phyloP scores from a whole-genome alignment of 2,888 invertebrate species.

The Lysandra bellargus region DNA sequence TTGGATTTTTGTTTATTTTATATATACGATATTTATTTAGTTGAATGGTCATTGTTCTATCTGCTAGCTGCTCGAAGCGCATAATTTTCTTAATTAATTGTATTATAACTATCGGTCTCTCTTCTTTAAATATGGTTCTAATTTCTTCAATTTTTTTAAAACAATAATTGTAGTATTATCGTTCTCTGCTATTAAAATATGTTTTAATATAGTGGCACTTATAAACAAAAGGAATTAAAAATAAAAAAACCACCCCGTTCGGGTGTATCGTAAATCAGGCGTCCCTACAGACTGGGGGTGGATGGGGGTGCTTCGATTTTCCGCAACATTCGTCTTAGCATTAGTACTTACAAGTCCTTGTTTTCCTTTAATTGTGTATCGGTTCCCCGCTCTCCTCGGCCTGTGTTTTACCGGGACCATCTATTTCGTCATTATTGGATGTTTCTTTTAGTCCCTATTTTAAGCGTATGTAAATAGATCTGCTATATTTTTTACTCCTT shows the following conservation, averaged over 20 bases:
- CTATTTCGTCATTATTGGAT: conserved; percentile 31
- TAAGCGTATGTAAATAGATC: neutral
- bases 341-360: conserved; percentile 73
- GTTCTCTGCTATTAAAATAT: neutral
- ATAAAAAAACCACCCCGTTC: conserved; percentile 54
- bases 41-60: too few species aligned
- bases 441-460: neutral
- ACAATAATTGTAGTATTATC: neutral
- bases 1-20: too few species aligned
- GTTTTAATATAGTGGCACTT: conserved; percentile 27
- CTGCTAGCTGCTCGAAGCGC: too few species aligned
- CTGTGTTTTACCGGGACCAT: conserved; percentile 26
- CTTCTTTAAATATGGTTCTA: neutral
- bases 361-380: conserved; percentile 78
- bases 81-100: too few species aligned
- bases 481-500: neutral
- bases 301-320: conserved; percentile 71
- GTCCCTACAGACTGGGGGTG: conserved; percentile 62
- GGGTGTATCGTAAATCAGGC: conserved; percentile 73
- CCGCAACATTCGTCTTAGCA: conserved; percentile 80
- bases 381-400: conserved; percentile 55
- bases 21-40: too few species aligned
- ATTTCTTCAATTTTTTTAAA: neutral
- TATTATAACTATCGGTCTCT: neutral
- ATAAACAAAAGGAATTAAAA: conserved; percentile 50